phyloP scores from a whole-genome alignment of 2,888 invertebrate genomes.

The Euclidia mi region DNA sequence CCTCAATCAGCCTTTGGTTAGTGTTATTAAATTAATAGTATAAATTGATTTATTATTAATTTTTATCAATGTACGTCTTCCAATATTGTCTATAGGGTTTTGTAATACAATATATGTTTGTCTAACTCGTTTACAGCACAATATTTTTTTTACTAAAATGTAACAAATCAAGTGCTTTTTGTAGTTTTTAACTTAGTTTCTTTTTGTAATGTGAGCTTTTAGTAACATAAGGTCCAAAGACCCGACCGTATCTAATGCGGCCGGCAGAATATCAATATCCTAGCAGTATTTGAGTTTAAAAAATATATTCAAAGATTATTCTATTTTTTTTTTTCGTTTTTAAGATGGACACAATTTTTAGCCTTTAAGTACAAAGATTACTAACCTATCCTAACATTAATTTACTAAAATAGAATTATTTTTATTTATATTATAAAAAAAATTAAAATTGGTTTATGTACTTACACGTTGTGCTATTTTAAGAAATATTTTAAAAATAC shows the following conservation, averaged over 20 bases:
- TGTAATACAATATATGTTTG: constrained; percentile 63
- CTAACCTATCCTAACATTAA: constrained; percentile 81
- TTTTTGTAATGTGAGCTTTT: constrained; percentile 78
- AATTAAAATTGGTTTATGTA: constrained; percentile 84
- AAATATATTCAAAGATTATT: constrained; percentile 61
- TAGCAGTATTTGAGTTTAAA: constrained; percentile 80
- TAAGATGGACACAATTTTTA: constrained; percentile 72
- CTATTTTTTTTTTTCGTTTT: constrained; percentile 68
- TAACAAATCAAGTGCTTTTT: constrained; percentile 73
- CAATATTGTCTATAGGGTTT: constrained; percentile 69
- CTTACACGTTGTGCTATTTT: constrained; percentile 77
- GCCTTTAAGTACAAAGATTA: constrained; percentile 85
- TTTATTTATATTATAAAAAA: constrained; percentile 61
- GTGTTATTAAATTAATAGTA: constrained; percentile 35
- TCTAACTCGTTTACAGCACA: constrained; percentile 75
- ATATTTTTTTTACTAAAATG: constrained; percentile 78
- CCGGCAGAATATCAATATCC: constrained; percentile 65
- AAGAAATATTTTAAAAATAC: constrained; percentile 66
- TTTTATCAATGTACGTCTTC: constrained; percentile 78
- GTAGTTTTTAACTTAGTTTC: constrained; percentile 75
- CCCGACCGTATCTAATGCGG: constrained; percentile 78
- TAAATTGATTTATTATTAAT: constrained; percentile 48
- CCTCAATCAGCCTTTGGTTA: constrained; percentile 35
- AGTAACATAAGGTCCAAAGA: constrained; percentile 87
- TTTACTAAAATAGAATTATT: constrained; percentile 65